phyloP scores from a whole-genome alignment of 2,797 vertebrate species.

The Thaleichthys pacificus region DNA sequence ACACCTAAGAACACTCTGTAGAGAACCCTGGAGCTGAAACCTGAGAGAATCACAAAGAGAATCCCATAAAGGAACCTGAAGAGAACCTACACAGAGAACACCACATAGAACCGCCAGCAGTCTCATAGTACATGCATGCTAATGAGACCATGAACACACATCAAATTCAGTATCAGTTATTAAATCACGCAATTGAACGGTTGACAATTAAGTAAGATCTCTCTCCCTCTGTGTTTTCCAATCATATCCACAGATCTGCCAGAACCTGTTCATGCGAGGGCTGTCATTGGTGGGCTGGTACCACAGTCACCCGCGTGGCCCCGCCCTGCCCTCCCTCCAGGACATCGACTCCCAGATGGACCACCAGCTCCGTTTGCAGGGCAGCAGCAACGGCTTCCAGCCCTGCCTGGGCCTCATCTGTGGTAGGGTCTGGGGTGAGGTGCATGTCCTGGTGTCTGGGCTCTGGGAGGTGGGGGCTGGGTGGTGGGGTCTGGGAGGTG shows the following conservation, averaged over 20 bases:
- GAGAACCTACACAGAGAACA: too few species aligned
- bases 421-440: constrained; percentile 70
- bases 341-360: constrained; percentile 98
- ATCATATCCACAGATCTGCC: constrained; percentile 81
- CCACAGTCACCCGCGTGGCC: constrained; percentile 93
- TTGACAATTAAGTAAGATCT: too few species aligned
- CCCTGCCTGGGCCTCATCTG: constrained; percentile 95
- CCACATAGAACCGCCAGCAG: too few species aligned
- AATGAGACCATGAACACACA: too few species aligned
- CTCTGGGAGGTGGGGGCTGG: not conserved
- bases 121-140: too few species aligned
- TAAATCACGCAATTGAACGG: too few species aligned
- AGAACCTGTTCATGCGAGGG: constrained; percentile 92
- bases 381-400: constrained; percentile 92
- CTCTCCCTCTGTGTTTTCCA: not conserved
- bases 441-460: not conserved
- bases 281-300: constrained; percentile 97
- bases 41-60: not conserved
- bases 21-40: too few species aligned
- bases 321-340: constrained; percentile 89
- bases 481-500: too few species aligned
- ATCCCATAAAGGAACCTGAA: not conserved
- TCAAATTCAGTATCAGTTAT: too few species aligned
- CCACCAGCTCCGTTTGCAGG: constrained; percentile 93
- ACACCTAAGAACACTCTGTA: not conserved